Evolutionary conservation across 2,113 vertebrate species (phyloP).

Genomic region (Pycnonotus jocosus): DNA sequence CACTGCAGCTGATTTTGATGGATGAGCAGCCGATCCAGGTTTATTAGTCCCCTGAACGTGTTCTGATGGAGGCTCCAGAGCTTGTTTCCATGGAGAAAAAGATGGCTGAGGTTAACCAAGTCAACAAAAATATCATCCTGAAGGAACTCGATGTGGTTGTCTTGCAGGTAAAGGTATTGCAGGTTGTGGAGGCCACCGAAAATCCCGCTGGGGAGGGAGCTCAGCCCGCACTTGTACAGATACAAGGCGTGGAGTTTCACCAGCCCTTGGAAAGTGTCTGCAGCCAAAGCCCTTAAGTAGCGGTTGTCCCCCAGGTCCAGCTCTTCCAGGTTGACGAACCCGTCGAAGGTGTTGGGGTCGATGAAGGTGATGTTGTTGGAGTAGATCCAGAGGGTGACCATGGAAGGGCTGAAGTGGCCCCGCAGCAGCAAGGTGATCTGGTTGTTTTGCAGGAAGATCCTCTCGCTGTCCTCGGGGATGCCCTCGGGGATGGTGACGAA

Average conservation of each 20-base stretch:
- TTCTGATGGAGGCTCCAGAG: slow-evolving; percentile 92
- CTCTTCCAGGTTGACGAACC: slow-evolving; percentile 91
- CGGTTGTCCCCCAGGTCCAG: slow-evolving; percentile 96
- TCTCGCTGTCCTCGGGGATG: slow-evolving; percentile 90
- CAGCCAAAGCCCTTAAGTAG: slow-evolving; percentile 83
- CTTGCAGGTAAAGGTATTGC: slow-evolving; percentile 97
- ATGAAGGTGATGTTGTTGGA: slow-evolving; percentile 98
- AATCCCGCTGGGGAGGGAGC: slow-evolving; percentile 83
- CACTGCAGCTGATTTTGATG: slow-evolving; percentile 95
- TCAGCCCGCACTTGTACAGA: slow-evolving; percentile 91
- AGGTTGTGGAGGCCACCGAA: slow-evolving; percentile 89
- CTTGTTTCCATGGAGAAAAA: slow-evolving; percentile 94
- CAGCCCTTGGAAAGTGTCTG: slow-evolving; percentile 92
- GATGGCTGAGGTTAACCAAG: slow-evolving; percentile 95
- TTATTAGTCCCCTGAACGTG: slow-evolving; percentile 92
- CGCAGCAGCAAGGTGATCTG: slow-evolving; percentile 87
- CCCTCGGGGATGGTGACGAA: slow-evolving; percentile 89
- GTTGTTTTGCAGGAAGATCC: slow-evolving; percentile 97
- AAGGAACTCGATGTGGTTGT: slow-evolving; percentile 93
- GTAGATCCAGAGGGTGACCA: slow-evolving; percentile 94
- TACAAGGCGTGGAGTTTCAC: slow-evolving; percentile 90
- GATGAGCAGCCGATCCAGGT: slow-evolving; percentile 90
- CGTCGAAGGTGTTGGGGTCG: slow-evolving; percentile 89
- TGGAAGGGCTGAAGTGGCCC: slow-evolving; percentile 91
- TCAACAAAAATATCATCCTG: slow-evolving; percentile 96